These are phyloP conservation scores for Hedya salicella DNA, from an alignment of 2,888 invertebrate species.

Conservation along the genomic window DNA sequence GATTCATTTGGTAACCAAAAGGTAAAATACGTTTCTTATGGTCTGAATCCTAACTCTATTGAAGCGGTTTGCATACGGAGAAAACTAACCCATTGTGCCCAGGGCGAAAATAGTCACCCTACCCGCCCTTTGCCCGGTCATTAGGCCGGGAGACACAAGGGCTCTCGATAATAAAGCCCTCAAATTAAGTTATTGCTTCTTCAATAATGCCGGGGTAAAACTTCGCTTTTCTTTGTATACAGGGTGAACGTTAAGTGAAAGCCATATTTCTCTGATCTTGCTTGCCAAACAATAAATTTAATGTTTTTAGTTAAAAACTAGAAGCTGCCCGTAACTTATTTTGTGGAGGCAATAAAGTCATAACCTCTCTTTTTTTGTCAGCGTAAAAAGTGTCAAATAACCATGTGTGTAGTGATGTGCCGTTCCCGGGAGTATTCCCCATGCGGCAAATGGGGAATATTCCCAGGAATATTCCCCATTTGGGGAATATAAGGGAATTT, in stretches of 20 bases:
- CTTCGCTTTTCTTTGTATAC: conserved; percentile 3
- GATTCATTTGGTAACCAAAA: no score
- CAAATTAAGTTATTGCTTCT: conserved; percentile 24
- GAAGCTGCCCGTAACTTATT: no score
- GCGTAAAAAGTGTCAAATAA: no score
- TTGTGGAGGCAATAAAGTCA: no score
- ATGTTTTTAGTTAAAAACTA: no score
- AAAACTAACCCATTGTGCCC: conserved; percentile 8
- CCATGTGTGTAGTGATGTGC: no score
- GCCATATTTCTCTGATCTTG: neutral
- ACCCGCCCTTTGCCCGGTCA: conserved; percentile 15
- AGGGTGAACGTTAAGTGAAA: neutral
- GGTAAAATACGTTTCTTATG: no score
- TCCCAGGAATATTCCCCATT: no score
- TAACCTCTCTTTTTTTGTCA: no score
- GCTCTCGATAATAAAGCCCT: conserved; percentile 25
- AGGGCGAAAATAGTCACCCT: conserved; percentile 6
- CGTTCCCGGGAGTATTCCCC: no score
- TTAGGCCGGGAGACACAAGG: conserved; percentile 19
- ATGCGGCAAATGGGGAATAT: no score
- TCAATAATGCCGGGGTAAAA: conserved; percentile 5
- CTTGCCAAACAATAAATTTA: neutral
- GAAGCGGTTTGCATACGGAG: conserved; percentile 3
- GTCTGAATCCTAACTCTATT: neutral
- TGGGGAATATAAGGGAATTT: no score